These are phyloP conservation scores for Dryas iulia DNA, from an alignment of 1,140 invertebrate genomes.

Conservation along the genomic window DNA sequence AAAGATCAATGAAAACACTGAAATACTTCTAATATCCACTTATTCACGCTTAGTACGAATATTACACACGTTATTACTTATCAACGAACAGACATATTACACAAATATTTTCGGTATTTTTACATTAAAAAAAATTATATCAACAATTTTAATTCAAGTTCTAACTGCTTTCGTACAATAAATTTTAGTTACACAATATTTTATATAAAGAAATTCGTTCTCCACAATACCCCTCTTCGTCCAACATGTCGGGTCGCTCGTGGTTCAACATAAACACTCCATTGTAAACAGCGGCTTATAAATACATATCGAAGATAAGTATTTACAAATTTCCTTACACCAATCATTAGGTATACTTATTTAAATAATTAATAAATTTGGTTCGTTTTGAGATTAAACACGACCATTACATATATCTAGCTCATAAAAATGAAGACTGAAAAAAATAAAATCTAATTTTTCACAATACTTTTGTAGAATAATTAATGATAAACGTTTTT, in stretches of 20 bases:
- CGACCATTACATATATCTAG: constrained; percentile 26
- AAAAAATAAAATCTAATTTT: constrained; percentile 34
- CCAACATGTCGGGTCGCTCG: constrained; percentile 40
- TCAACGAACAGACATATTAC: constrained; percentile 1
- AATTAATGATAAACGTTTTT: constrained; percentile 16
- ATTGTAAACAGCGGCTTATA: constrained; percentile 69
- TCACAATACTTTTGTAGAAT: constrained; percentile 34
- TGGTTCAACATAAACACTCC: constrained; percentile 52
- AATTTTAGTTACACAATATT: background rate
- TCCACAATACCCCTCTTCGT: constrained; percentile 17
- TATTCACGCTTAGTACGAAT: constrained; percentile 7
- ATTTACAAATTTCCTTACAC: constrained; percentile 67
- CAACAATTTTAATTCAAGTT: constrained; percentile 3
- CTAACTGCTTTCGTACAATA: background rate
- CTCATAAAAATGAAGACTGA: constrained; percentile 25
- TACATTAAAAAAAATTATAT: constrained; percentile 5
- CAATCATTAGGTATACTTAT: constrained; percentile 40
- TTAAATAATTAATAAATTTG: constrained; percentile 38
- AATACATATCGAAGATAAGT: constrained; percentile 65
- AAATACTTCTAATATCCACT: background rate
- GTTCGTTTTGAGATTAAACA: constrained; percentile 43
- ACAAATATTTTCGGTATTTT: background rate
- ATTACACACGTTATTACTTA: background rate
- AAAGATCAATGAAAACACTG: background rate
- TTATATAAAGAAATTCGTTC: constrained; percentile 19